phyloP scores from a whole-genome alignment of 2,113 vertebrate species.

The Sakesphorus luctuosus region DNA sequence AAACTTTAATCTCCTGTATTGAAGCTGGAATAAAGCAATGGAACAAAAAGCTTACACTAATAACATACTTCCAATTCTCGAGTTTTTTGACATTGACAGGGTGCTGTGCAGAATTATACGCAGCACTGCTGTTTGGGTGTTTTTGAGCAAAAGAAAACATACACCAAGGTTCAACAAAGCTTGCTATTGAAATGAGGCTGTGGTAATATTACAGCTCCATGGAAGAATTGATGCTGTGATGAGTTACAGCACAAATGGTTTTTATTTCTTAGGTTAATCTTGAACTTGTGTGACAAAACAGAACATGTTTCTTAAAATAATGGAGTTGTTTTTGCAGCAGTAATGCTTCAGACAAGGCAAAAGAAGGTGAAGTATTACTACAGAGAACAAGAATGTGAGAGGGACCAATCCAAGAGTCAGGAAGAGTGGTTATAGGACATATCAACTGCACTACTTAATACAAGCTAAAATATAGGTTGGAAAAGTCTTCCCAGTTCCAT shows the following conservation, averaged over 20 bases:
- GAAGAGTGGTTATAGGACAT: not conserved
- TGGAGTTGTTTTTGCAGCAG: not conserved
- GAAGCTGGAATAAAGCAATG: not conserved
- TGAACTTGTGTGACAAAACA: not conserved
- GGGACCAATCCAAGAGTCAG: not conserved
- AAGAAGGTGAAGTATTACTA: not conserved
- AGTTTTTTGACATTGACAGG: not conserved
- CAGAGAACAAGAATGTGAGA: not conserved
- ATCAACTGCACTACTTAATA: not conserved
- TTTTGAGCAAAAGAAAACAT: not conserved
- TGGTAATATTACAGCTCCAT: not conserved
- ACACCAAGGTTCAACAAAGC: not conserved
- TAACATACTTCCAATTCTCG: not conserved
- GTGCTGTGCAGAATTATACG: not conserved
- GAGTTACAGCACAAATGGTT: not conserved
- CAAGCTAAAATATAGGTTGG: not conserved
- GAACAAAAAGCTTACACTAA: not conserved
- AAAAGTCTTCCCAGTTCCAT: not conserved
- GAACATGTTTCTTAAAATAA: not conserved
- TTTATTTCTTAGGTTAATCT: not conserved
- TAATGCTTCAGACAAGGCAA: not conserved
- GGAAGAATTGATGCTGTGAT: not conserved
- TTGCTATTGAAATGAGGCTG: not conserved
- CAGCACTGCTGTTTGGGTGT: not conserved
- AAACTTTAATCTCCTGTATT: constrained; percentile 14